A percentile compares a stretch with the other conserved stretches of the same genome.
phyloP scores from a whole-genome alignment of 1,140 invertebrate species.

The Drosophila pachea region DNA sequence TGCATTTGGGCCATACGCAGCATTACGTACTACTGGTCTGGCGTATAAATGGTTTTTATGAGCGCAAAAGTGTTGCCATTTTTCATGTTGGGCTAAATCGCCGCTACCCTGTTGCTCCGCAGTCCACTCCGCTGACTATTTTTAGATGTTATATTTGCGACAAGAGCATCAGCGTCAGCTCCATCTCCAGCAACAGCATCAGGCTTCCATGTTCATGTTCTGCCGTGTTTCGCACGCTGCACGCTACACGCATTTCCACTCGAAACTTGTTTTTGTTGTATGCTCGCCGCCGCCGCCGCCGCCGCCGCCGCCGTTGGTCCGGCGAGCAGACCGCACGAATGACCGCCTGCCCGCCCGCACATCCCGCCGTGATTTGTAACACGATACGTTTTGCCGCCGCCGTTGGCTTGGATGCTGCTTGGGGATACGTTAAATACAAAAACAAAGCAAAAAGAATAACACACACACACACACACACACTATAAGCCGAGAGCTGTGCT shows the following conservation, averaged over 20 bases:
- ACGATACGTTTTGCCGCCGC: conserved; percentile 72
- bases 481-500: conserved; percentile 20
- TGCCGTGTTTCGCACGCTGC: conserved; percentile 73
- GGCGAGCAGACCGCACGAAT: conserved; percentile 10
- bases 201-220: conserved; percentile 70
- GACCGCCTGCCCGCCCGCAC: conserved; percentile 31
- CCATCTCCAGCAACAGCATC: conserved; percentile 43
- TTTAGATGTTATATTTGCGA: conserved; percentile 52
- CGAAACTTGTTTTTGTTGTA: conserved; percentile 64
- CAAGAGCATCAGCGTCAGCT: conserved; percentile 50
- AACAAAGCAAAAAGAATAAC: neutral
- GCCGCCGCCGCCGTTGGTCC: neutral
- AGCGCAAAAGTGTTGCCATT: conserved; percentile 77
- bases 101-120: conserved; percentile 4
- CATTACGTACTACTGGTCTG: conserved; percentile 8
- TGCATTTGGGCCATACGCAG: conserved; percentile 17
- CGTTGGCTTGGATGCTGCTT: conserved; percentile 43
- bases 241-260: conserved; percentile 77
- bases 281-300: conserved; percentile 1
- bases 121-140: conserved; percentile 49
- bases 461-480: neutral
- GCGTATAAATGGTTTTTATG: conserved; percentile 74
- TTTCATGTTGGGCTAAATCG: conserved; percentile 61
- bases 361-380: conserved; percentile 71
- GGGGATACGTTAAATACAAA: conserved; percentile 15